Evolutionary conservation across 2,797 vertebrate genomes (phyloP).

Genomic region (Syncerus caffer): DNA sequence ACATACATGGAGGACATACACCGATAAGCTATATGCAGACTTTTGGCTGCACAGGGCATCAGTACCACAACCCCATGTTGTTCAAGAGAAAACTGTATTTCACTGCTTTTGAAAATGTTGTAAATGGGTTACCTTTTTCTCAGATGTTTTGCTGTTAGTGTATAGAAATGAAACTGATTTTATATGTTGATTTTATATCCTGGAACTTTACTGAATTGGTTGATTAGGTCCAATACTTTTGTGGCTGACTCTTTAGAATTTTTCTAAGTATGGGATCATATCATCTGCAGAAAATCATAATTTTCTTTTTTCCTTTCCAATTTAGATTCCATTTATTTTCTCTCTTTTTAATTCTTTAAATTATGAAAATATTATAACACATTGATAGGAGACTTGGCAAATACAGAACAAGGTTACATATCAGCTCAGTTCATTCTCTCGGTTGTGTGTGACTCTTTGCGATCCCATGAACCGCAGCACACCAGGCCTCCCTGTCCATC

Average conservation of each 20-base stretch:
- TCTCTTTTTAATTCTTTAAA: background rate
- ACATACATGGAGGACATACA: background rate
- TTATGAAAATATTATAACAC: background rate
- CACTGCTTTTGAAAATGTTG: background rate
- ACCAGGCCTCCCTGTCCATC: background rate
- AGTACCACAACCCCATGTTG: background rate
- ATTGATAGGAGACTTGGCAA: background rate
- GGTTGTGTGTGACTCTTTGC: background rate
- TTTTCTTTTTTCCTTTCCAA: background rate
- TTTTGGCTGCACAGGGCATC: background rate
- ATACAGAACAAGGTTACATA: background rate
- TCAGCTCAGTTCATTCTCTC: background rate
- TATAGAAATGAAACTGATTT: background rate
- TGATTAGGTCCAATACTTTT: background rate
- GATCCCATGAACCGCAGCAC: background rate
- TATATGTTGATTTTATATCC: background rate
- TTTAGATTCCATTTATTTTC: background rate
- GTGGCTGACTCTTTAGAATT: background rate
- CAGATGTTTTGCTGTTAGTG: background rate
- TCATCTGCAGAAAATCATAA: background rate
- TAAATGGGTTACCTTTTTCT: background rate
- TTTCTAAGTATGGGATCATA: background rate
- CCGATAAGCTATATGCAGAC: background rate
- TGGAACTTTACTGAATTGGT: background rate
- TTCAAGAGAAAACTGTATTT: background rate